Conservation (phyloP, 2,888 invertebrate species). For the Eupithecia abbreviata region DNA sequence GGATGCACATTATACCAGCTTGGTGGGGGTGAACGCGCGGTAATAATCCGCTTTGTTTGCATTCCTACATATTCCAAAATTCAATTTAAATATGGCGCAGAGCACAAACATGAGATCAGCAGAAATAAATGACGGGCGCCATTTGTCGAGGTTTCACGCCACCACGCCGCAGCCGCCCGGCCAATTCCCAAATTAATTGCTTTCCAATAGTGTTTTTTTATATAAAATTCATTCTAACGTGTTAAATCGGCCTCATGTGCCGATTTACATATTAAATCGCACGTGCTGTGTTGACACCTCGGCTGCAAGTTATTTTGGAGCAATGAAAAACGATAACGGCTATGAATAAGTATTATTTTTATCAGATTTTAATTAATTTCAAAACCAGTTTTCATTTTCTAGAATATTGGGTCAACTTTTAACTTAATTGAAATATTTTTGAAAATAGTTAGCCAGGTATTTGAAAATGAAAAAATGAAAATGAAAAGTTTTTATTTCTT, state of each 20-base stretch:
- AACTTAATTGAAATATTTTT: background rate
- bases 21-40: conserved; percentile 54
- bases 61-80: conserved; percentile 70
- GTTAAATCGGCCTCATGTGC: conserved; percentile 42
- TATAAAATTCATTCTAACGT: conserved; percentile 55
- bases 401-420: background rate
- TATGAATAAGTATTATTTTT: too few relatives aligned
- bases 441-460: background rate
- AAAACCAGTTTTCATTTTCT: background rate
- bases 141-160: conserved; percentile 71
- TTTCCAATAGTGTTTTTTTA: conserved; percentile 74
- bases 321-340: background rate
- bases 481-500: too few relatives aligned
- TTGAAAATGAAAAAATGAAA: too few relatives aligned
- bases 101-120: conserved; percentile 81
- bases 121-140: conserved; percentile 77
- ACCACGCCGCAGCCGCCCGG: conserved; percentile 52
- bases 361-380: background rate
- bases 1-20: conserved; percentile 59
- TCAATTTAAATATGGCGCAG: conserved; percentile 80
- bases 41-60: conserved; percentile 72
- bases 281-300: conserved; percentile 25
- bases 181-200: conserved; percentile 77
- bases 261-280: conserved; percentile 41
- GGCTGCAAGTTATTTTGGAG: background rate